These are phyloP conservation scores for Mormyrus proboscirostris DNA, from an alignment of 2,797 vertebrate species.

Conservation along the genomic window DNA sequence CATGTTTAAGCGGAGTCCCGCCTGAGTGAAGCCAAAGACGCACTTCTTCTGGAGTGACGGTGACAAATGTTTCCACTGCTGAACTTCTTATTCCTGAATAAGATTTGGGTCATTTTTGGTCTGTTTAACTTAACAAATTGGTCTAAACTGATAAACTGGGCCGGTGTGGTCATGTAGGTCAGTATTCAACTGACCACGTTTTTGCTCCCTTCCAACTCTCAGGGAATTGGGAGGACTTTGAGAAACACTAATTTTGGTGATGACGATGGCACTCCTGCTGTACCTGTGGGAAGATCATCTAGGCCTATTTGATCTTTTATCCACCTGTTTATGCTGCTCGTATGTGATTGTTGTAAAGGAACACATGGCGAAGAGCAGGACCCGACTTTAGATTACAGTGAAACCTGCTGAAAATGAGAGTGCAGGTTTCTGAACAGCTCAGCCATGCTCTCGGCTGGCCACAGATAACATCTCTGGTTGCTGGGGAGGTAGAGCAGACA, in stretches of 20 bases:
- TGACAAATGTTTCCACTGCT: neutral
- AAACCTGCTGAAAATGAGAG: conserved; percentile 12
- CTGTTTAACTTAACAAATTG: neutral
- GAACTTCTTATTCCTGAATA: neutral
- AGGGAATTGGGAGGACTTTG: neutral
- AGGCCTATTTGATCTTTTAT: neutral
- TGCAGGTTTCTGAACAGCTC: conserved; percentile 3
- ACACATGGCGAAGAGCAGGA: neutral
- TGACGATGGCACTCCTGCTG: neutral
- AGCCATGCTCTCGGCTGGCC: neutral
- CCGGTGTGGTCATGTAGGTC: neutral
- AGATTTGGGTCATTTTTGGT: neutral
- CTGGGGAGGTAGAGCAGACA: neutral
- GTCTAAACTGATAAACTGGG: neutral
- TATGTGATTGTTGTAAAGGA: neutral
- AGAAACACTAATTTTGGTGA: neutral
- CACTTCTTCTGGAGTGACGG: neutral
- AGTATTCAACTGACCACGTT: neutral
- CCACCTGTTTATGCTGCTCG: neutral
- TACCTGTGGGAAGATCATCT: neutral
- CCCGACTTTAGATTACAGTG: neutral
- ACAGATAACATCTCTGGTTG: conserved; percentile 6
- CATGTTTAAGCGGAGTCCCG: neutral
- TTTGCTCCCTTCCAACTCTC: neutral
- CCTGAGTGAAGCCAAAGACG: neutral